Percentiles rank a stretch among this genome's conserved stretches.
Conservation (phyloP, 2,797 vertebrate genomes). For the Spinibarbus caldwelli region DNA sequence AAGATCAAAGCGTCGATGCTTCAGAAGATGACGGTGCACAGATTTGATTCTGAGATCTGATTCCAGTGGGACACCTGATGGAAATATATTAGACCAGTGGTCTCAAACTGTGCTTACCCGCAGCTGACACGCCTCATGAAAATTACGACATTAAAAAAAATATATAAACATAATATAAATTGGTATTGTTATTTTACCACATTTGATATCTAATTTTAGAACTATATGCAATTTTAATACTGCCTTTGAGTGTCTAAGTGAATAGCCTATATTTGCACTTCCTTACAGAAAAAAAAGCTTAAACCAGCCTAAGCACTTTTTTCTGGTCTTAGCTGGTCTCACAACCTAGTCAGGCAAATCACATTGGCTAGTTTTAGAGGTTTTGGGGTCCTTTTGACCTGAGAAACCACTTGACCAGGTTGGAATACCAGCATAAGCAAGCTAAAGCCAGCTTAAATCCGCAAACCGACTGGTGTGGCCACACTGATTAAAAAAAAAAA, state of each 20-base stretch:
- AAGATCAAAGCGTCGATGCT: slow-evolving; percentile 53
- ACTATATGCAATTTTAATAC: neutral
- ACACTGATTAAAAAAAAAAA: neutral
- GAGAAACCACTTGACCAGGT: neutral
- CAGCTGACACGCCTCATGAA: neutral
- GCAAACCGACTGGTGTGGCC: neutral
- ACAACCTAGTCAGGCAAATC: neutral
- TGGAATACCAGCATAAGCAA: neutral
- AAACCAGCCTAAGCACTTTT: neutral
- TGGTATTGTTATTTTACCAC: neutral
- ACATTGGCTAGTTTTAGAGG: neutral
- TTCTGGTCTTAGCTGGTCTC: neutral
- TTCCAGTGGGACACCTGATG: slow-evolving; percentile 49
- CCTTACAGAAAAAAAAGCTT: neutral
- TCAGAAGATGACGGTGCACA: slow-evolving; percentile 54
- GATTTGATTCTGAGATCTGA: slow-evolving; percentile 51
- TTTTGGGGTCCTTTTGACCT: neutral
- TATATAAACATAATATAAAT: neutral
- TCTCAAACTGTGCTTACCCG: neutral
- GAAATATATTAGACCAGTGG: slow-evolving; percentile 57
- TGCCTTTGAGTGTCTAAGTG: neutral
- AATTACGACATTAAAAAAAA: neutral
- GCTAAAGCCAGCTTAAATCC: neutral
- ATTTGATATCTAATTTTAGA: neutral
- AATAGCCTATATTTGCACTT: neutral